Evolutionary conservation across 2,113 vertebrate genomes (phyloP), one percentile per base, ranked within the genome.

Genomic region (Charadrius vociferus): DNA sequence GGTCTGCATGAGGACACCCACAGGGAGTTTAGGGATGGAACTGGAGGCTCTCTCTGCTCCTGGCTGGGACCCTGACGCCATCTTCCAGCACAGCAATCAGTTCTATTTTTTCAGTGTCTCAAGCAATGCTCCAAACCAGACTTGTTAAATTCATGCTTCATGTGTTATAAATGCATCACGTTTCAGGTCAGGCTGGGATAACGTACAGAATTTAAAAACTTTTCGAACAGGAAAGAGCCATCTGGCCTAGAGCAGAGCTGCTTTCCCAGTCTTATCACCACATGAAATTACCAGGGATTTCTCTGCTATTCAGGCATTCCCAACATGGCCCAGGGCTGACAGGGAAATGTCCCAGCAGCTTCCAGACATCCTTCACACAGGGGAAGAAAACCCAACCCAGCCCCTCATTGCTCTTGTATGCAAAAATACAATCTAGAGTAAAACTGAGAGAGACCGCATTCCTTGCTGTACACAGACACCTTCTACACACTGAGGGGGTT

Each of bases 401-500:
- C 16, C 12, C 24, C 34, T 52, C 11, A 2, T 27, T n/a, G 52
- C 23, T 78, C 50, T 21, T 19, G 17, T 3, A 3, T 13, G 24
- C 50, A 18, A 45, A 37, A 50, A 45, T 4, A 30, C 6, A 20
- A 12, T 3, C 43, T 3, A 8, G 20, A 52, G 39, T 5, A 39
- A 32, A 45, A 5, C 29, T 2, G 43, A 39, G 29, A 34, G 52
- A 59, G 45, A 19, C 6, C 0, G 0, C 10, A 1, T 39, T 68
- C 80, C 47, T 5, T 15, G n/a, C 61, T 8, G 27, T 3, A 7
- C 23, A 23, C 9, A 7, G 34, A 39, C 65, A 20, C 12, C 22
- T 62, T 17, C 15, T 13, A 2, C 8, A 1, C 20, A 8, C 45
- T 0, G 0, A 21, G 24, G 5, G 34, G n/a, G 24, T 29, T 83